Percentiles rank a stretch among this genome's conserved stretches.
phyloP scores from a whole-genome alignment of 1,140 invertebrate genomes.

The Myzus persicae region DNA sequence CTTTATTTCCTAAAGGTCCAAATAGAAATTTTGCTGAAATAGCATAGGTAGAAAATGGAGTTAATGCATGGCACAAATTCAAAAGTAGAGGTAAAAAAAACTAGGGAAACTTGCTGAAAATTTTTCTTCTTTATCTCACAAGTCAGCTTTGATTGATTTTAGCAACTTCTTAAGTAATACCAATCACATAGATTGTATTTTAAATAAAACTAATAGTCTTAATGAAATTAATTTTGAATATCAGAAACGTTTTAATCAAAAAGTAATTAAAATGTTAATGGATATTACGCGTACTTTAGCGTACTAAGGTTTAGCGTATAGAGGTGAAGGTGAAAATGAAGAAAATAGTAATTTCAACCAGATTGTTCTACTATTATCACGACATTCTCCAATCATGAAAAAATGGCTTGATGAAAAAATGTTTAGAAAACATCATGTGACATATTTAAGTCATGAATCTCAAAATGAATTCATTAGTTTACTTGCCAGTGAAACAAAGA shows the following conservation, averaged over 20 bases:
- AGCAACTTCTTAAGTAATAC: background rate
- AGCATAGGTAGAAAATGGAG: background rate
- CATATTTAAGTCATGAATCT: slow-evolving; percentile 43
- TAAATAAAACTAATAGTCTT: background rate
- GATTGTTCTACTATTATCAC: slow-evolving; percentile 28
- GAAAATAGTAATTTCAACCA: slow-evolving; percentile 27
- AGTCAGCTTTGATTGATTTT: background rate
- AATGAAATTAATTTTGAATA: background rate
- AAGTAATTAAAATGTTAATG: background rate
- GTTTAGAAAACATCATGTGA: background rate
- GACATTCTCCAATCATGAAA: slow-evolving; percentile 3
- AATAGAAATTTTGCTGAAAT: background rate
- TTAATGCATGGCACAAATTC: background rate
- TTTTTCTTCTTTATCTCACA: slow-evolving; percentile 30
- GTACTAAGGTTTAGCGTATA: background rate
- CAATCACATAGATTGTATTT: background rate
- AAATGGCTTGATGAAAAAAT: background rate
- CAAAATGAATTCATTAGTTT: slow-evolving; percentile 47
- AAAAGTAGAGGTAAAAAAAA: slow-evolving; percentile 11
- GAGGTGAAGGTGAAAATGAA: slow-evolving; percentile 14
- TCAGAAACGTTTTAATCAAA: background rate
- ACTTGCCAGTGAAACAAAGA: background rate
- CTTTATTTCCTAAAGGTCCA: slow-evolving; percentile 31
- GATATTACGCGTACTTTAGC: slow-evolving; percentile 10
- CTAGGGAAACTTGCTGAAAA: background rate